Evolutionary conservation across 64 coral and sea anemone genomes (phyloP).

Genomic region (Stichodactyla helianthus): DNA sequence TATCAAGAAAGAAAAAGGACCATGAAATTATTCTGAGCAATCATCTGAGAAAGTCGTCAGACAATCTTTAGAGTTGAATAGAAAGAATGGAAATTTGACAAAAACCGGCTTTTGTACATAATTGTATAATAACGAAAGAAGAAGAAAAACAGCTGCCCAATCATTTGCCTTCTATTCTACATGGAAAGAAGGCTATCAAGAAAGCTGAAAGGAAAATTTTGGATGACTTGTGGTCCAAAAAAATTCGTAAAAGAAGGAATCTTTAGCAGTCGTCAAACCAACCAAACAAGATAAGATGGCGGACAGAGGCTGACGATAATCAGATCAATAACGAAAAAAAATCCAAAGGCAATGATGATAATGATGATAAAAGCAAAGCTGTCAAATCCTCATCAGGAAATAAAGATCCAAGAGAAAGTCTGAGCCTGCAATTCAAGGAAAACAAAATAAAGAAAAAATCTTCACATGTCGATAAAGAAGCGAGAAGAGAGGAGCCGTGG

Average conservation of each 20-base stretch:
- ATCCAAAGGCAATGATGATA: too few species aligned
- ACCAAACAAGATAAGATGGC: neutral
- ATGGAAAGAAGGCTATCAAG: neutral
- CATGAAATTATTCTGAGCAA: too few species aligned
- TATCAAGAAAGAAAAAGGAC: neutral
- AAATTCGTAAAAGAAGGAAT: neutral
- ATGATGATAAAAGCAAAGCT: too few species aligned
- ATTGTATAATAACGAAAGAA: slow-evolving; percentile 2
- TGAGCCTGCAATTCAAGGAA: too few species aligned
- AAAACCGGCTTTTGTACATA: slow-evolving; percentile 2
- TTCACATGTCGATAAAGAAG: too few species aligned
- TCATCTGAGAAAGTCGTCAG: too few species aligned
- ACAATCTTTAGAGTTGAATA: too few species aligned
- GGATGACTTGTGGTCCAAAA: neutral
- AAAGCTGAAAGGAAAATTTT: neutral
- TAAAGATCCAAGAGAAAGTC: too few species aligned
- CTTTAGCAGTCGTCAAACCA: neutral
- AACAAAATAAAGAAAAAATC: too few species aligned
- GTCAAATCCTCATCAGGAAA: too few species aligned
- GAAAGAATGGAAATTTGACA: neutral
- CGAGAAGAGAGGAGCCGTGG: too few species aligned
- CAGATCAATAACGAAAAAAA: too few species aligned
- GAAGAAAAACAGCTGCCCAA: neutral
- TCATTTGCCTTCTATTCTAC: neutral
- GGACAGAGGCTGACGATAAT: neutral